phyloP scores from a whole-genome alignment of 2,797 vertebrate species.

The Acanthiza pusilla region DNA sequence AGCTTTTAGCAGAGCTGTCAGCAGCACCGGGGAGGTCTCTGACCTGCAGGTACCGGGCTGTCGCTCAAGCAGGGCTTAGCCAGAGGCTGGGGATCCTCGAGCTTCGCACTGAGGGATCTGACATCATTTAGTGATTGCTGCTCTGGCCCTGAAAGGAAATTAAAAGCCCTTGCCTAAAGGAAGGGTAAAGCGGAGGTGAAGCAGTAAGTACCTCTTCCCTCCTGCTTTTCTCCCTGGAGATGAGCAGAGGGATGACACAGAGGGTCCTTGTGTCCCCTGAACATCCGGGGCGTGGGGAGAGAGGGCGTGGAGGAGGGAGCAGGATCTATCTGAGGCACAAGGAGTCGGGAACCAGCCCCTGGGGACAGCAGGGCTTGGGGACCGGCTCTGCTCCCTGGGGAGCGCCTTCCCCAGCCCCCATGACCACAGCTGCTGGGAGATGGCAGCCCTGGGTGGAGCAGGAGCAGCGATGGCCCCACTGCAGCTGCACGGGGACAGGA shows the following conservation, averaged over 20 bases:
- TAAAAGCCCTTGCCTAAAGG: not conserved
- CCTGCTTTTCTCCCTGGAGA: not conserved
- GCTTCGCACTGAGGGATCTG: not conserved
- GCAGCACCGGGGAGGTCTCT: conserved; percentile 17
- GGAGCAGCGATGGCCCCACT: not conserved
- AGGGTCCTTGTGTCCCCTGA: not conserved
- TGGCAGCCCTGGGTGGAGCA: not conserved
- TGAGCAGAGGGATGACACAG: not conserved
- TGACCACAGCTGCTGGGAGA: not conserved
- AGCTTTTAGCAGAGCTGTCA: conserved; percentile 57
- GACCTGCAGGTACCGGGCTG: conserved; percentile 40
- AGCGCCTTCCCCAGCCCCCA: not conserved
- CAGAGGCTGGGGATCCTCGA: not conserved
- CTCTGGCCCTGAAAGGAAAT: conserved; percentile 23
- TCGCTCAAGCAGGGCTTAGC: not conserved
- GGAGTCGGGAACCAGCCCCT: not conserved
- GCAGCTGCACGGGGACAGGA: not conserved
- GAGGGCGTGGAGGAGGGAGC: not conserved
- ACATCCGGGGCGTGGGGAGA: not conserved
- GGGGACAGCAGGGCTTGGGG: not conserved
- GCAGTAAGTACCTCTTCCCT: not conserved
- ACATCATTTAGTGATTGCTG: not conserved
- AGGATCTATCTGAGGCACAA: not conserved
- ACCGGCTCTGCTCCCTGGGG: not conserved
- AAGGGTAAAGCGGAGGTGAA: conserved; percentile 10